These are phyloP conservation scores for Chlorocebus sabaeus DNA, from an alignment of 2,113 vertebrate genomes.

Conservation along the genomic window DNA sequence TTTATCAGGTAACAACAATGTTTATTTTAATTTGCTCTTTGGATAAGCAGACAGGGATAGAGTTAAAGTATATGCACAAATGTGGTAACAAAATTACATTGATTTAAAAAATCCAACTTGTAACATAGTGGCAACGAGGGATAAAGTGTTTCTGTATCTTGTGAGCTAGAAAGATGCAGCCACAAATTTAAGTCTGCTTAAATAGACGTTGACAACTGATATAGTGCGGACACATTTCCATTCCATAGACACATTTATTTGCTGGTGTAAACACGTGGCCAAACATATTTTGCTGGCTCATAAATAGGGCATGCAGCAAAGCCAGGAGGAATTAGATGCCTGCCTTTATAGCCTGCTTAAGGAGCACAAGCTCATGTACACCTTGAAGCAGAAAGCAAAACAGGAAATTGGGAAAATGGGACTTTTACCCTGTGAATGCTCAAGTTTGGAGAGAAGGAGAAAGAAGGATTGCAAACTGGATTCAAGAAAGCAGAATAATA, in stretches of 20 bases:
- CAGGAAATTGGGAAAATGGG: neutral
- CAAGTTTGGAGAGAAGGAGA: neutral
- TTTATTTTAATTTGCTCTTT: slow-evolving; percentile 33
- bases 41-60: neutral
- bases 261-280: neutral
- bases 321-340: neutral
- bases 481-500: neutral
- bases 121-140: neutral
- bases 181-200: neutral
- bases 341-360: neutral
- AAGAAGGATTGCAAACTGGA: neutral
- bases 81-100: neutral
- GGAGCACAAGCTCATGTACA: neutral
- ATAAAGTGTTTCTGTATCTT: neutral
- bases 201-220: neutral
- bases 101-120: slow-evolving; percentile 24
- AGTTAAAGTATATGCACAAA: neutral
- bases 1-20: neutral
- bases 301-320: neutral
- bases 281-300: neutral
- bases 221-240: slow-evolving; percentile 3
- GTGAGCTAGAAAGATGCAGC: neutral
- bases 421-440: neutral
- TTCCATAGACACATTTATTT: neutral
- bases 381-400: neutral